Evolutionary conservation across 2,113 vertebrate species (phyloP).

Genomic region (Micronycteris hirsuta): DNA sequence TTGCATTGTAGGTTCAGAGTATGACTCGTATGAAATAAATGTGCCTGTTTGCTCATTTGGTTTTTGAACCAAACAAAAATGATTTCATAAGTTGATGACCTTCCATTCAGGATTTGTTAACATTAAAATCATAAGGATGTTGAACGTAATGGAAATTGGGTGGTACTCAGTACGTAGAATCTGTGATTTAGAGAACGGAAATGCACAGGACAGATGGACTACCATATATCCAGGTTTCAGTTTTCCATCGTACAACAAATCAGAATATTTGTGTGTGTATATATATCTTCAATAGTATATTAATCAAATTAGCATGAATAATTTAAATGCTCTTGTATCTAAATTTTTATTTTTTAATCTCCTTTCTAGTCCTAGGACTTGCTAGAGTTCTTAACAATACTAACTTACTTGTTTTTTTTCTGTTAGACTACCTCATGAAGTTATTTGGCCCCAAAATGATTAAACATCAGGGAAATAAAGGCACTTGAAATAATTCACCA

Average conservation of each 20-base stretch:
- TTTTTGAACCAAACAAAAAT: conserved; percentile 41
- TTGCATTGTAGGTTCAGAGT: conserved; percentile 26
- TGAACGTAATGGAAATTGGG: neutral
- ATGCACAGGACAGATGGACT: neutral
- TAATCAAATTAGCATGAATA: neutral
- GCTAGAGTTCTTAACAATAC: neutral
- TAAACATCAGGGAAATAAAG: neutral
- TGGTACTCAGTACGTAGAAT: neutral
- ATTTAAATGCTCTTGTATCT: neutral
- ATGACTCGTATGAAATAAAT: conserved; percentile 47
- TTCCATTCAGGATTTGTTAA: conserved; percentile 20
- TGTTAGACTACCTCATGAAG: neutral
- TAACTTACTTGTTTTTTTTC: neutral
- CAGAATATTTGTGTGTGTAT: neutral
- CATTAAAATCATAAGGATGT: conserved; percentile 4
- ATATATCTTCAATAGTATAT: neutral
- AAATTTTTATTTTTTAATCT: neutral
- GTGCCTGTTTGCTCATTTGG: conserved; percentile 32
- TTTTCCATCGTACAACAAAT: neutral
- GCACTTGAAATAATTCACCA: neutral
- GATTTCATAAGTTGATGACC: conserved; percentile 17
- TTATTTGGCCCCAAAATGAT: neutral
- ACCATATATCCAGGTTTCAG: neutral
- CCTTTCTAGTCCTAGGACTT: neutral
- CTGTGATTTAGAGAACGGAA: conserved; percentile 16